phyloP scores from a whole-genome alignment of 2,888 invertebrate genomes.

The Papilio gigon region DNA sequence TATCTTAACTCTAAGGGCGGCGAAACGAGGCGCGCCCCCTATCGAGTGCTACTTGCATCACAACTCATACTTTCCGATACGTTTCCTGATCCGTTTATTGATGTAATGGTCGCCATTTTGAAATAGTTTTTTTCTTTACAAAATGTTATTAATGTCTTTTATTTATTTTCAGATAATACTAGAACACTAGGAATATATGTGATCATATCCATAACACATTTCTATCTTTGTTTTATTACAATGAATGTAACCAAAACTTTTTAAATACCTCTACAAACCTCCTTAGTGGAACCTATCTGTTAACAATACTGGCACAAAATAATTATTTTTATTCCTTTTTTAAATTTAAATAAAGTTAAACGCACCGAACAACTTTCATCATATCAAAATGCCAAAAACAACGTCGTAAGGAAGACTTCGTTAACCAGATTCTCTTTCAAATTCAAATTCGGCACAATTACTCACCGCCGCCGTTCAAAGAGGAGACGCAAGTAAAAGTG shows the following conservation, averaged over 20 bases:
- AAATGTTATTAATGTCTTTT: no score
- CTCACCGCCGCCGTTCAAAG: conserved; percentile 52
- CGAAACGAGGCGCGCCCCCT: conserved; percentile 53
- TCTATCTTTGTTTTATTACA: no score
- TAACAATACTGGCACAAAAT: no score
- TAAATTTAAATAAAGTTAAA: no score
- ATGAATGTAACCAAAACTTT: no score
- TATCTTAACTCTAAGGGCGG: conserved; percentile 68
- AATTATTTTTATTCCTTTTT: no score
- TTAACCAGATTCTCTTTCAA: conserved; percentile 12
- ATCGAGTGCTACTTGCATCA: conserved; percentile 66
- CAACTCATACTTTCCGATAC: conserved; percentile 57
- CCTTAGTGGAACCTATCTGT: no score
- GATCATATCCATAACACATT: no score
- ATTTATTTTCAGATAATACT: no score
- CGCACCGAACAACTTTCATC: background rate
- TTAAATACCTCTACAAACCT: no score
- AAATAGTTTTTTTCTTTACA: conserved; percentile 32
- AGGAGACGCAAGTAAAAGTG: conserved; percentile 71
- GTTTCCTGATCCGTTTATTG: conserved; percentile 46
- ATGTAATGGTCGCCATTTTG: conserved; percentile 40
- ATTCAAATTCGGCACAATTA: conserved; percentile 57
- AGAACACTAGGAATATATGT: no score
- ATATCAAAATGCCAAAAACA: background rate
- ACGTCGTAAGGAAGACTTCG: background rate